Evolutionary conservation across 1,140 invertebrate species (phyloP).

Genomic region (Bombus confusus): DNA sequence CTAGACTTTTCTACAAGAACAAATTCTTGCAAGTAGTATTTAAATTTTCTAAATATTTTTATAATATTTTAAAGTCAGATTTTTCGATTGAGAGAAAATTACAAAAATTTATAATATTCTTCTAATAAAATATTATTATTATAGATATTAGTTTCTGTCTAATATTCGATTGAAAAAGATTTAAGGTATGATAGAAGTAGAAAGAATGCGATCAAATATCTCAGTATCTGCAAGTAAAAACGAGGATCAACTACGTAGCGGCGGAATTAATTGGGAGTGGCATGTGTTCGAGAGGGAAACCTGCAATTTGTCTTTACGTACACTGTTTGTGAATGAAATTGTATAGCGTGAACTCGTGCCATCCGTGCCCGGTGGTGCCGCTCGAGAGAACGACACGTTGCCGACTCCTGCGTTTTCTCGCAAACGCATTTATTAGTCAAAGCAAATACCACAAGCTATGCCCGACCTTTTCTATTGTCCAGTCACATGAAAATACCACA

Average conservation of each 20-base stretch:
- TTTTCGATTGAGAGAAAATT: background rate
- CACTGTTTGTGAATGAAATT: constrained; percentile 36
- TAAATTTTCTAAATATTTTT: background rate
- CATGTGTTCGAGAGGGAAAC: constrained; percentile 22
- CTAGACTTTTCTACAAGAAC: background rate
- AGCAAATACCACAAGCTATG: constrained; percentile 46
- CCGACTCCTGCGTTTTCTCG: constrained; percentile 47
- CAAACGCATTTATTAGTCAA: constrained; percentile 57
- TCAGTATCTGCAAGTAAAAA: background rate
- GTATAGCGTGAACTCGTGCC: constrained; percentile 23
- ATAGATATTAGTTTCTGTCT: background rate
- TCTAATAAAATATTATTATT: background rate
- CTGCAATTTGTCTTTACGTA: background rate
- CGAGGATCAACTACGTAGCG: too few species aligned
- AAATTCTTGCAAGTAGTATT: background rate
- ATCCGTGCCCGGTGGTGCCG: constrained; percentile 40
- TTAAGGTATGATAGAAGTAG: background rate
- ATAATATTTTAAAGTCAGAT: background rate
- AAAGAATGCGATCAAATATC: background rate
- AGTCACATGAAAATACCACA: constrained; percentile 7
- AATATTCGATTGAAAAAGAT: background rate
- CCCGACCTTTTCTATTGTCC: constrained; percentile 54
- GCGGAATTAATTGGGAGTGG: constrained; percentile 1
- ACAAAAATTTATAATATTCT: background rate
- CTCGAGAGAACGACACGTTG: constrained; percentile 39